These are phyloP conservation scores for Tinamus major DNA, from an alignment of 2,797 vertebrate genomes.

Conservation along the genomic window DNA sequence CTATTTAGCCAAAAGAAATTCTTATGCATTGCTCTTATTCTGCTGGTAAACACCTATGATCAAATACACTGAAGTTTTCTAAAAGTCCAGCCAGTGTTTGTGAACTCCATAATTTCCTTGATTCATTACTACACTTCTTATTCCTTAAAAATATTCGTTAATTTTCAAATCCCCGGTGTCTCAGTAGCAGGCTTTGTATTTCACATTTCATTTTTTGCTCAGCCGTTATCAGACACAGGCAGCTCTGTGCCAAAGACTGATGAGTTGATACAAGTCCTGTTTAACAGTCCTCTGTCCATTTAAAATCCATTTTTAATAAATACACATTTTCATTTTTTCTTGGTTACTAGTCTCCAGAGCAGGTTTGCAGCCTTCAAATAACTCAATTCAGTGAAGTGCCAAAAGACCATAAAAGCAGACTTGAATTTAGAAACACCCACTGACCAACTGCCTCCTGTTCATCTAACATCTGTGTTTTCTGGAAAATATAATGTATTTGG, in stretches of 20 bases:
- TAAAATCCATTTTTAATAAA: neutral
- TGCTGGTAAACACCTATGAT: neutral
- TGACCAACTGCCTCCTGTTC: neutral
- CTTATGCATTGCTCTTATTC: neutral
- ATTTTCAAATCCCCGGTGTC: neutral
- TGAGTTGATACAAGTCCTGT: neutral
- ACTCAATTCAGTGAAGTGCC: neutral
- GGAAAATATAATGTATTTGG: neutral
- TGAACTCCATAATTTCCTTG: neutral
- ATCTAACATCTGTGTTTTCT: neutral
- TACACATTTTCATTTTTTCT: neutral
- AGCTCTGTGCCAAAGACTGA: neutral
- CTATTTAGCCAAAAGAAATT: neutral
- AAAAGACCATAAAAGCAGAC: neutral
- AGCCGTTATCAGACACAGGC: neutral
- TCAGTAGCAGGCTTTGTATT: neutral
- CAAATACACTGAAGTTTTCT: neutral
- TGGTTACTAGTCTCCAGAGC: neutral
- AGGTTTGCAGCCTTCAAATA: neutral
- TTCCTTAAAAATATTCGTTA: neutral
- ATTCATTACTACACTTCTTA: neutral
- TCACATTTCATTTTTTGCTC: neutral
- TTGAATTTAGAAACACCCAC: neutral
- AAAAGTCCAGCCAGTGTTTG: neutral
- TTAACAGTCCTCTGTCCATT: neutral